These are phyloP conservation scores for Strigamia crassipes DNA, from an alignment of 2,888 invertebrate genomes.

Conservation along the genomic window DNA sequence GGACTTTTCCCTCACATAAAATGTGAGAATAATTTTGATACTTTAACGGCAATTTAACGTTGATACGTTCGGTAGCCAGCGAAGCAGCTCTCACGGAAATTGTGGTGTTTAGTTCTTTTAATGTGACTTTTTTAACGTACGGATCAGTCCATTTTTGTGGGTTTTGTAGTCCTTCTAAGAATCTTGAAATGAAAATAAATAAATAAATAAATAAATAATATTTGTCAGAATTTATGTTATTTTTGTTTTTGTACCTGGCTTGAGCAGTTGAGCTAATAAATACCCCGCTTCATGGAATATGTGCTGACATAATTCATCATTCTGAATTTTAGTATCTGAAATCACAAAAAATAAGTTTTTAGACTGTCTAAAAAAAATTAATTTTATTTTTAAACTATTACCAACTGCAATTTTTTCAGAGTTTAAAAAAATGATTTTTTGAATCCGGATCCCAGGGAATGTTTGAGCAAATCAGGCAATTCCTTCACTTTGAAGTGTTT, in stretches of 20 bases:
- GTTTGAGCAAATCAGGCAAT: constrained; percentile 67
- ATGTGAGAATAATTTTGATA: constrained; percentile 8
- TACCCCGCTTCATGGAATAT: constrained; percentile 74
- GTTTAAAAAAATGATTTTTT: constrained; percentile 76
- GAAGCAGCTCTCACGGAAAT: constrained; percentile 23
- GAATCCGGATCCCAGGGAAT: constrained; percentile 70
- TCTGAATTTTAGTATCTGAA: constrained; percentile 66
- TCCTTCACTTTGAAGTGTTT: constrained; percentile 73
- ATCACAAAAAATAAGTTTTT: too few species aligned
- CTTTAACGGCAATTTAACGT: constrained; percentile 32
- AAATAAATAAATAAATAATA: too few species aligned
- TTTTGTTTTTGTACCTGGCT: constrained; percentile 64
- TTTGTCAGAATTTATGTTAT: background rate
- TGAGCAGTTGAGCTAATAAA: constrained; percentile 70
- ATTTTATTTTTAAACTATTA: constrained; percentile 47
- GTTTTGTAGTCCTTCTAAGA: background rate
- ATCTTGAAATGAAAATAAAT: constrained; percentile 18
- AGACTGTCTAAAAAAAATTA: too few species aligned
- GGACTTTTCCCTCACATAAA: background rate
- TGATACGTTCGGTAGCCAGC: background rate
- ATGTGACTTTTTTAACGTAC: constrained; percentile 10
- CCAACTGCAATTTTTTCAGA: constrained; percentile 72
- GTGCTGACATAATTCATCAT: constrained; percentile 73
- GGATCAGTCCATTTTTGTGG: background rate
- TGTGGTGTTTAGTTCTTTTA: constrained; percentile 43